phyloP scores from a whole-genome alignment of 2,888 invertebrate genomes.

The Terebella lapidaria region DNA sequence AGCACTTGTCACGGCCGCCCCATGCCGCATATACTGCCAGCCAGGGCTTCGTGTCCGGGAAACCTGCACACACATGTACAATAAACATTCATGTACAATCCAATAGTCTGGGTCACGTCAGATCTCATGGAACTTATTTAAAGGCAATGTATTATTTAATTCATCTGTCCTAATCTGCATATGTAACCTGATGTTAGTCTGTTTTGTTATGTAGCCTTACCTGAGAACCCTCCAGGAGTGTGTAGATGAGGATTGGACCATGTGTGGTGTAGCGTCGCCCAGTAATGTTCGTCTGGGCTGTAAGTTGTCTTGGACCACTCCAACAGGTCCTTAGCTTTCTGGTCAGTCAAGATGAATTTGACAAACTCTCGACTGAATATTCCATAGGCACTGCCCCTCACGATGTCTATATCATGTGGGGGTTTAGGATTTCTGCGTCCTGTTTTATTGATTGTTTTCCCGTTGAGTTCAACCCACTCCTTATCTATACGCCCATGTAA shows the following conservation, averaged over 20 bases:
- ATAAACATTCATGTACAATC: too few species aligned
- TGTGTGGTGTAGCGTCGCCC: constrained; percentile 46
- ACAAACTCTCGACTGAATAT: constrained; percentile 46
- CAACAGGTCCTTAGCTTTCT: constrained; percentile 35
- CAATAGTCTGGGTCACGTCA: not conserved
- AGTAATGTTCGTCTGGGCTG: constrained; percentile 50
- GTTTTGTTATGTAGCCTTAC: constrained; percentile 28
- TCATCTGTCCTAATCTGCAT: too few species aligned
- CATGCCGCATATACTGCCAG: constrained; percentile 30
- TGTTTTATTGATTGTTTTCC: constrained; percentile 29
- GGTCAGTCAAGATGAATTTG: constrained; percentile 36
- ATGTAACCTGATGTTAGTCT: too few species aligned
- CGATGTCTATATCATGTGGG: constrained; percentile 31
- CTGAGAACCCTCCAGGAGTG: constrained; percentile 43
- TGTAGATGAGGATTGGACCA: constrained; percentile 34
- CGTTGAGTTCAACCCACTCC: constrained; percentile 24
- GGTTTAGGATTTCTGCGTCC: constrained; percentile 22
- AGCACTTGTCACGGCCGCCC: constrained; percentile 25
- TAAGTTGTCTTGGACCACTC: constrained; percentile 42
- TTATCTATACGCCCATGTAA: constrained; percentile 24
- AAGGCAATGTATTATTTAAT: not conserved
- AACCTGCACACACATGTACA: constrained; percentile 22
- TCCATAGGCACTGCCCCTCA: constrained; percentile 50
- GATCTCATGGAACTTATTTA: too few species aligned
- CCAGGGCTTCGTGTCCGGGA: constrained; percentile 29